These are phyloP conservation scores for Helicolenus hilgendorfi DNA, from an alignment of 2,797 vertebrate species.

Conservation along the genomic window DNA sequence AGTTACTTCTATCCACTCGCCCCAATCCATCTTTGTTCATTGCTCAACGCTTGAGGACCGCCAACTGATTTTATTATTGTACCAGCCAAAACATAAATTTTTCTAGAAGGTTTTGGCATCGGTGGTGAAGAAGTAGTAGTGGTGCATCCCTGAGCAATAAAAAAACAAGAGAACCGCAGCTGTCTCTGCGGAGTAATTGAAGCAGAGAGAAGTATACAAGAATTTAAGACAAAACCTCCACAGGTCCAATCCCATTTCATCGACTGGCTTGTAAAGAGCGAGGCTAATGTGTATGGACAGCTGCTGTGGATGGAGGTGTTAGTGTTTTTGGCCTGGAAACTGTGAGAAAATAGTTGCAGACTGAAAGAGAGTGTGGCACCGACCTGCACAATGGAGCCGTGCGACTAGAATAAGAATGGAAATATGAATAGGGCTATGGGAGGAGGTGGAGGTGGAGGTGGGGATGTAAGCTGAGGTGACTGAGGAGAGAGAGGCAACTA, in stretches of 20 bases:
- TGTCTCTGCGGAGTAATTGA: conserved; percentile 54
- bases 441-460: conserved; percentile 21
- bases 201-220: conserved; percentile 45
- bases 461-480: conserved; percentile 16
- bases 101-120: conserved; percentile 39
- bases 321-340: conserved; percentile 51
- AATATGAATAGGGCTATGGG: conserved; percentile 52
- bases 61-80: conserved; percentile 50
- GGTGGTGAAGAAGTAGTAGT: conserved; percentile 14
- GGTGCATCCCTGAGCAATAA: conserved; percentile 59
- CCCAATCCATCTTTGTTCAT: neutral
- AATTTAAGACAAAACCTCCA: conserved; percentile 69
- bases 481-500: conserved; percentile 2
- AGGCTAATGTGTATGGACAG: conserved; percentile 69
- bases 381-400: conserved; percentile 66
- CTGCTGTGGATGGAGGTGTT: conserved; percentile 51
- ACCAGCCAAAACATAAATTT: conserved; percentile 29
- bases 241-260: conserved; percentile 61
- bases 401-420: conserved; percentile 79
- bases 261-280: conserved; percentile 42
- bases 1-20: conserved; percentile 2
- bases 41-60: conserved; percentile 18
- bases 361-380: conserved; percentile 46
- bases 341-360: conserved; percentile 67
- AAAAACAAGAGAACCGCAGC: conserved; percentile 33